Evolutionary conservation across 2,888 invertebrate species (phyloP).

Genomic region (Chrysolina haemoptera): DNA sequence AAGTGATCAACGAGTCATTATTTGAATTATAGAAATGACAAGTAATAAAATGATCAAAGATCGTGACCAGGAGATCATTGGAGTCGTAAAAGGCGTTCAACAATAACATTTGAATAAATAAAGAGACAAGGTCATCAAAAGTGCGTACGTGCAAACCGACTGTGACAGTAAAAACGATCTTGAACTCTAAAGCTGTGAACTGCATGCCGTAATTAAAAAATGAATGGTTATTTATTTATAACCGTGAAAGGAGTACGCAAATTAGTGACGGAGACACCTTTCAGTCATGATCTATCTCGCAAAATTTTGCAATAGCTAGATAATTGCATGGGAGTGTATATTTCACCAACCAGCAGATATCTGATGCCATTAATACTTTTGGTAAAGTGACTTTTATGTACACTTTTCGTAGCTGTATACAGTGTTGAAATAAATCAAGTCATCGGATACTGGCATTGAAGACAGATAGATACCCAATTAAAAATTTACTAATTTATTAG

Average conservation of each 20-base stretch:
- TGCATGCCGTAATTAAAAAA: conserved; percentile 5
- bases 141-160: conserved; percentile 44
- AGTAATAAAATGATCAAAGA: conserved; percentile 7
- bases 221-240: conserved; percentile 21
- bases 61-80: conserved; percentile 19
- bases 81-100: conserved; percentile 8
- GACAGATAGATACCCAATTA: no score
- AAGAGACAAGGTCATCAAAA: conserved; percentile 42
- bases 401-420: no score
- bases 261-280: conserved; percentile 21
- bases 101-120: conserved; percentile 39
- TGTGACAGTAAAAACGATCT: conserved; percentile 30
- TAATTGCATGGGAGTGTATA: conserved; percentile 16
- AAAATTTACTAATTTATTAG: no score
- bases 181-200: conserved; percentile 34
- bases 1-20: neutral
- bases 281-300: conserved; percentile 16
- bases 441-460: no score
- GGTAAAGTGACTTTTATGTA: no score
- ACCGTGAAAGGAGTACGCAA: conserved; percentile 23
- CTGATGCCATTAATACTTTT: neutral
- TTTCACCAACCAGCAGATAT: neutral
- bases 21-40: neutral
- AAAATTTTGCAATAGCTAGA: conserved; percentile 5
- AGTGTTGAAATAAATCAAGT: no score